A percentile compares a stretch with the other conserved stretches of the same genome.
Conservation (phyloP, 2,888 invertebrate genomes). For the Troglohyphantes excavatus region DNA sequence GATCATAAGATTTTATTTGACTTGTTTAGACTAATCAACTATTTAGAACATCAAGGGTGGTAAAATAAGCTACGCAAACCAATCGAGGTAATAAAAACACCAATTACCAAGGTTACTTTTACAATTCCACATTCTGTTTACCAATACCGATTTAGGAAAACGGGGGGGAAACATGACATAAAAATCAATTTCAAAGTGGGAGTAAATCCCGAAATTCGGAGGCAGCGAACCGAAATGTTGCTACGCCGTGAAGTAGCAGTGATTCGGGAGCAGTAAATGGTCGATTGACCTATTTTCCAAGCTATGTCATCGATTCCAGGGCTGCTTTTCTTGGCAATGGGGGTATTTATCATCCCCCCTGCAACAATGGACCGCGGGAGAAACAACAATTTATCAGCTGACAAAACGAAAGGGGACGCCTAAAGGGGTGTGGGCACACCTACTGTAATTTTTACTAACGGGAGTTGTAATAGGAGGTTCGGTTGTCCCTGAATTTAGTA, state of each 20-base stretch:
- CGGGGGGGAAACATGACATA: not conserved
- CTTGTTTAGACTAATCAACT: too few relatives aligned
- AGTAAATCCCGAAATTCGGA: not conserved
- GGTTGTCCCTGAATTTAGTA: constrained; percentile 9
- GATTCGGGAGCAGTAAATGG: constrained; percentile 55
- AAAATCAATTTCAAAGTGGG: constrained; percentile 5
- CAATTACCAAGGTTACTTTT: not conserved
- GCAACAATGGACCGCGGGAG: constrained; percentile 47
- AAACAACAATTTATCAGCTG: constrained; percentile 56
- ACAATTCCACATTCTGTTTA: not conserved
- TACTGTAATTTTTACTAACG: constrained; percentile 35
- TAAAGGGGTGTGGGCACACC: constrained; percentile 10
- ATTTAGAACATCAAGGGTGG: too few relatives aligned
- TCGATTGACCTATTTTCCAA: constrained; percentile 64
- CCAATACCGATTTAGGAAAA: not conserved
- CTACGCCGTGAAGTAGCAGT: constrained; percentile 3
- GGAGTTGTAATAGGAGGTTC: constrained; percentile 27
- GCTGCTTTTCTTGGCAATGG: constrained; percentile 57
- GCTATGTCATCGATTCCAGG: constrained; percentile 57
- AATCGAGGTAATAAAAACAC: not conserved
- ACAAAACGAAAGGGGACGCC: constrained; percentile 37
- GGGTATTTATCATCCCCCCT: constrained; percentile 52
- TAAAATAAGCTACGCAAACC: too few relatives aligned
- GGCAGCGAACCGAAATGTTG: constrained; percentile 25
- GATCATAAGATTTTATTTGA: too few relatives aligned